These are phyloP conservation scores for Uromys caudimaculatus DNA, from an alignment of 2,797 vertebrate species.

Conservation along the genomic window DNA sequence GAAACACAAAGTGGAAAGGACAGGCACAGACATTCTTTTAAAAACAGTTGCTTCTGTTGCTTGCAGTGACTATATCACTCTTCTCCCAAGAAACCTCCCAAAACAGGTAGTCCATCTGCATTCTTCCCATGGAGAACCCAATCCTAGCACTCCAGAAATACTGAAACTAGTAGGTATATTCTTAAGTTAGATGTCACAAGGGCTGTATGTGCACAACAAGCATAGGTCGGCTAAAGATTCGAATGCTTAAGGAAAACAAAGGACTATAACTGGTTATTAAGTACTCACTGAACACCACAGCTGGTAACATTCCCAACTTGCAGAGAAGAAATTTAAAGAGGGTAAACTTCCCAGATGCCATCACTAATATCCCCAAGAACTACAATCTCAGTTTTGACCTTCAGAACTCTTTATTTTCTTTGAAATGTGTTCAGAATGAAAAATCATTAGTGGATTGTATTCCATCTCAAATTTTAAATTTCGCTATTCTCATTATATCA, in stretches of 20 bases:
- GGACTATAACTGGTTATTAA: constrained; percentile 4
- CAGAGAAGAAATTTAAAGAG: constrained; percentile 15
- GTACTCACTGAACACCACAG: neutral
- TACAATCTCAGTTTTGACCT: neutral
- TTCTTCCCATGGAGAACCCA: neutral
- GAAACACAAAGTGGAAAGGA: constrained; percentile 27
- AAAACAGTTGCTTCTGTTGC: neutral
- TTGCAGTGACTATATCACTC: neutral
- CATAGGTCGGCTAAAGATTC: constrained; percentile 12
- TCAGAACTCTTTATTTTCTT: neutral
- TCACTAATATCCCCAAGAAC: constrained; percentile 10
- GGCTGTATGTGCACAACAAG: neutral
- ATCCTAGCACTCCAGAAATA: neutral
- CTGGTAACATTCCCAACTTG: constrained; percentile 7
- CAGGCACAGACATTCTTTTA: neutral
- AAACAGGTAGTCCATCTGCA: neutral
- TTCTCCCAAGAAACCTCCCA: neutral
- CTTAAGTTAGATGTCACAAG: neutral
- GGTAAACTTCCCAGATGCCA: constrained; percentile 7
- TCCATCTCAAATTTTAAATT: constrained; percentile 59
- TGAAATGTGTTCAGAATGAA: constrained; percentile 12
- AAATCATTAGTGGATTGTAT: neutral
- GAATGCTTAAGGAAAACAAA: constrained; percentile 5
- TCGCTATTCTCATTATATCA: neutral
- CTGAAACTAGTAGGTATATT: constrained; percentile 28